phyloP scores from a whole-genome alignment of 2,113 vertebrate genomes.

The Gulo gulo region DNA sequence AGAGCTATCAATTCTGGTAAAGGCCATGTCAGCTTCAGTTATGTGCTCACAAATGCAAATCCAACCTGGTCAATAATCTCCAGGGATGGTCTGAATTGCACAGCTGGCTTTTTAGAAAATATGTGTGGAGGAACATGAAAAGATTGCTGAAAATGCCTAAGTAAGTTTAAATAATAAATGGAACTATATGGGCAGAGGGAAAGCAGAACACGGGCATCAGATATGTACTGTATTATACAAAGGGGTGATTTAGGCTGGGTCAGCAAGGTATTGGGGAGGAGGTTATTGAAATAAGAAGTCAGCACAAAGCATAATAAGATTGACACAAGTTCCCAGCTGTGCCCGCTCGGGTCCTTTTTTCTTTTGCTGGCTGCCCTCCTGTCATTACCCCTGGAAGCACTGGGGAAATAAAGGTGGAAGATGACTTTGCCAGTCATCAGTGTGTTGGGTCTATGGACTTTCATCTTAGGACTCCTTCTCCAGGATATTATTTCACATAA shows the following conservation, averaged over 20 bases:
- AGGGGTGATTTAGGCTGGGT: constrained; percentile 16
- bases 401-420: background rate
- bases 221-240: background rate
- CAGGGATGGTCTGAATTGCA: constrained; percentile 20
- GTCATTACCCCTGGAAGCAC: background rate
- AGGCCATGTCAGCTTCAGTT: constrained; percentile 60
- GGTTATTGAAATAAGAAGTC: constrained; percentile 37
- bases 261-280: constrained; percentile 31
- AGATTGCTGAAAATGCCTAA: constrained; percentile 45
- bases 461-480: background rate
- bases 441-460: background rate
- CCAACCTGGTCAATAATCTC: constrained; percentile 62
- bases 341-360: background rate
- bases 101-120: constrained; percentile 58
- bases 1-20: constrained; percentile 75
- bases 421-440: background rate
- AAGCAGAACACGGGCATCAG: constrained; percentile 52
- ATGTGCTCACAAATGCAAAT: constrained; percentile 65
- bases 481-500: background rate
- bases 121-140: constrained; percentile 8
- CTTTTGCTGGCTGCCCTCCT: background rate
- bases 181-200: background rate
- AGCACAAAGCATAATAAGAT: background rate
- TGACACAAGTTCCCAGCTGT: background rate
- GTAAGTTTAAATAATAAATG: constrained; percentile 57